phyloP scores from a whole-genome alignment of 2,888 invertebrate species.

The Muscina levida region DNA sequence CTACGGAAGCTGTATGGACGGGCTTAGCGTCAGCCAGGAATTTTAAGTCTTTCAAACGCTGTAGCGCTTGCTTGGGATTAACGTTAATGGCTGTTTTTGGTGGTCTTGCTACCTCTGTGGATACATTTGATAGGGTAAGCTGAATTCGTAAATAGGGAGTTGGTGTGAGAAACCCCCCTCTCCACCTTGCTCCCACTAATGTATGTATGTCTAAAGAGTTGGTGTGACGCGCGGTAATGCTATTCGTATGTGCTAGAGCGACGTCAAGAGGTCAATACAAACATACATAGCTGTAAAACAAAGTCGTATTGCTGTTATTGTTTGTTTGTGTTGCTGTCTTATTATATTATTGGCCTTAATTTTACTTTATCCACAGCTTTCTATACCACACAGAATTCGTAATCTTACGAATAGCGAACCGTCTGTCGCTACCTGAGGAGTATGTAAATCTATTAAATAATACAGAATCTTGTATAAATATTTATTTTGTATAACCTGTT shows the following conservation, averaged over 20 bases:
- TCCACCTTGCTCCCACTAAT: background rate
- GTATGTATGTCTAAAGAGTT: background rate
- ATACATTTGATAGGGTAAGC: conserved; percentile 7
- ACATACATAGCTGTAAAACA: background rate
- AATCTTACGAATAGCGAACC: background rate
- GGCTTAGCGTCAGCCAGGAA: conserved; percentile 14
- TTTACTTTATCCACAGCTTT: conserved; percentile 23
- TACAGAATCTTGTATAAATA: conserved; percentile 35
- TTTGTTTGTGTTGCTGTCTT: background rate
- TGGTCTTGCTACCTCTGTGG: background rate
- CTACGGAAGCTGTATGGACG: background rate
- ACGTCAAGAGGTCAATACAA: conserved; percentile 6
- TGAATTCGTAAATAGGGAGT: conserved; percentile 13
- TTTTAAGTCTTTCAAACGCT: background rate
- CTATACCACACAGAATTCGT: conserved; percentile 3
- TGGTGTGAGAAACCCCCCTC: background rate
- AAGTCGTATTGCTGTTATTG: conserved; percentile 25
- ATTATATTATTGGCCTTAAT: conserved; percentile 56
- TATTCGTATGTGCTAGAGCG: background rate
- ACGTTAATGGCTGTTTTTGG: background rate
- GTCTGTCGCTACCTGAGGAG: background rate
- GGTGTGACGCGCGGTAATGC: too few species aligned
- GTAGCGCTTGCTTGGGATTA: conserved; percentile 3
- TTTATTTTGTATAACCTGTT: conserved; percentile 55
- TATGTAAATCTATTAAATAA: conserved; percentile 16